Percentiles rank a stretch among this genome's conserved stretches.
These are phyloP conservation scores for Oryzias woworae DNA, from an alignment of 2,113 vertebrate genomes.

Conservation along the genomic window DNA sequence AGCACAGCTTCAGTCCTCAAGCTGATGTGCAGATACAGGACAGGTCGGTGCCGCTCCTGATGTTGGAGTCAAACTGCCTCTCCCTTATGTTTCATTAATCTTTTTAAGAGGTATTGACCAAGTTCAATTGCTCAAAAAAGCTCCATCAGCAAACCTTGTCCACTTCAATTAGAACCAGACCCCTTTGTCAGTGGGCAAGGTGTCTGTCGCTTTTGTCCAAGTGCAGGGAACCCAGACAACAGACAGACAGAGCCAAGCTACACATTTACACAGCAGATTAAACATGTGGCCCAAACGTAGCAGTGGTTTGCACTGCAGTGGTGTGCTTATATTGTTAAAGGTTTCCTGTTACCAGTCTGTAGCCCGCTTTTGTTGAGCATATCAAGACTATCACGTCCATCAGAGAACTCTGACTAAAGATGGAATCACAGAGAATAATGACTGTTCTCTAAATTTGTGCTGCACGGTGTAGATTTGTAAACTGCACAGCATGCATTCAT, in stretches of 20 bases:
- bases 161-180: constrained; percentile 69
- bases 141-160: constrained; percentile 79
- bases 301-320: constrained; percentile 67
- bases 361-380: constrained; percentile 37
- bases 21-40: constrained; percentile 41
- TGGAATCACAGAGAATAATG: constrained; percentile 4
- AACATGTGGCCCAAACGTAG: constrained; percentile 65
- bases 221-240: constrained; percentile 75
- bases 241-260: constrained; percentile 77
- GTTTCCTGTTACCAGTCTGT: constrained; percentile 75
- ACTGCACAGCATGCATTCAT: constrained; percentile 1
- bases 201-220: constrained; percentile 79
- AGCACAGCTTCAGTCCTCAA: constrained; percentile 51
- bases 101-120: constrained; percentile 65
- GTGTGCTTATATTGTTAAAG: constrained; percentile 71
- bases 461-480: background rate
- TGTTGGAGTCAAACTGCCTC: constrained; percentile 65
- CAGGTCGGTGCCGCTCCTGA: constrained; percentile 37
- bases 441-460: background rate
- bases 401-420: constrained; percentile 39
- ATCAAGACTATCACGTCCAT: constrained; percentile 55
- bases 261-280: constrained; percentile 80
- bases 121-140: constrained; percentile 78
- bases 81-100: constrained; percentile 68
- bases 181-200: constrained; percentile 75